Evolutionary conservation across 1,140 invertebrate genomes (phyloP), one percentile per base, ranked within the genome.

Genomic region (Drosophila saltans): DNA sequence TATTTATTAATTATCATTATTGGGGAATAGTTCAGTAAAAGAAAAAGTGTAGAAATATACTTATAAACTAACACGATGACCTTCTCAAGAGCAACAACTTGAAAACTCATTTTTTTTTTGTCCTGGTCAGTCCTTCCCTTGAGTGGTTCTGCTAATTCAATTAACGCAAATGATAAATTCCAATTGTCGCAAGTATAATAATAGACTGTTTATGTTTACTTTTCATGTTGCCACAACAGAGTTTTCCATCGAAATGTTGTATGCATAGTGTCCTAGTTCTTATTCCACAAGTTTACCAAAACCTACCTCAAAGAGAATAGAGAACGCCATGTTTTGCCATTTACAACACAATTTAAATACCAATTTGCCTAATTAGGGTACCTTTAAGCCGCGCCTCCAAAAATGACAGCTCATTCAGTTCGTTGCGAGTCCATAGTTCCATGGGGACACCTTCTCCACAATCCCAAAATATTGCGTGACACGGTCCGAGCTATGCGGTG

Each of bases 361-460:
- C 84, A 88, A 89, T 88, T 88, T 89, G 70, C 80, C 70, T 89
- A 83, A 88, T 88, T 88, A 83, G 83, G 80, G 67, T 74, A 69
- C 59, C 77, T 82, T 76, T 56, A 79, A 72, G 71, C 81, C 81
- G 71, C 74, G 67, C 83, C 81, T 59, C 81, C 30, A 40, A 58
- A 55, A 33, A 59, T 83, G 76, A 89, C 84, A 83, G 68, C 83
- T 82, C 75, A 82, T 69, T 86, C 65, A 64, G 45, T 52, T 40
- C 62, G 62, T 57, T 62, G 64, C 52, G 43, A 36, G 55, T 69
- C 39, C 57, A 56, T 26, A 43, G 56, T 52, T 43, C 79, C 55
- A 43, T 56, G 55, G 57, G 64, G 33, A 21, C 66, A 48, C 60
- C 71, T 68, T 55, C 10, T 71, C 40, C 43, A 59, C 66, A 76